A percentile compares a stretch with the other conserved stretches of the same genome.
Conservation (phyloP, 2,888 invertebrate species). For the Norana najaformis region DNA sequence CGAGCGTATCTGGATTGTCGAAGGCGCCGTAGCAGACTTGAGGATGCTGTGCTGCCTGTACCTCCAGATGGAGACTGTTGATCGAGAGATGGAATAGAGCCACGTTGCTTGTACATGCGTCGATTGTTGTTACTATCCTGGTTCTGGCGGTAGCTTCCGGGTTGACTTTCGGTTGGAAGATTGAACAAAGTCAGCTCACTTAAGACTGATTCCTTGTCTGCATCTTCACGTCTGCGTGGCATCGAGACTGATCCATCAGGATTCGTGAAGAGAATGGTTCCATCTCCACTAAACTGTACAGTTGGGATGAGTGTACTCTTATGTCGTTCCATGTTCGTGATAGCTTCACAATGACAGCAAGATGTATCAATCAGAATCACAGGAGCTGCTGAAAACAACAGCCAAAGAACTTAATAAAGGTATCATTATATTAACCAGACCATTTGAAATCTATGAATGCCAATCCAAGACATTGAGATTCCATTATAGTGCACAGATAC, state of each 20-base stretch:
- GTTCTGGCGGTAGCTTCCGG: not conserved
- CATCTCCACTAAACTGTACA: conserved; percentile 37
- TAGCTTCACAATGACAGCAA: not conserved
- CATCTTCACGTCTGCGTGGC: not conserved
- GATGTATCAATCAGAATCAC: conserved; percentile 13
- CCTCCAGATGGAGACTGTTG: not conserved
- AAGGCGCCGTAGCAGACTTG: conserved; percentile 16
- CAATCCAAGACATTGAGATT: not conserved
- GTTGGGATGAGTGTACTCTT: conserved; percentile 39
- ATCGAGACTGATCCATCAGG: conserved; percentile 40
- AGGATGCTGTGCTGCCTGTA: not conserved
- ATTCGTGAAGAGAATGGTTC: conserved; percentile 37
- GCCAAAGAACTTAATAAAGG: not conserved
- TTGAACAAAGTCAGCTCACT: not conserved
- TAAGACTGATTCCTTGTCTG: not conserved
- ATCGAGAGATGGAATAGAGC: not conserved
- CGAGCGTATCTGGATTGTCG: not conserved
- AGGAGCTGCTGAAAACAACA: not conserved
- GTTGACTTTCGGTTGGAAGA: not conserved
- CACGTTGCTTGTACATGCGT: conserved; percentile 20
- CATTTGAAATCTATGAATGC: not conserved
- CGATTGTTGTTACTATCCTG: not conserved
- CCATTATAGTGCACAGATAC: not conserved
- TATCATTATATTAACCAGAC: not conserved
- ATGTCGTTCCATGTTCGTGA: conserved; percentile 36